Conservation (phyloP, 92 coral and sea anemone genomes). For the Siderastrea siderea region DNA sequence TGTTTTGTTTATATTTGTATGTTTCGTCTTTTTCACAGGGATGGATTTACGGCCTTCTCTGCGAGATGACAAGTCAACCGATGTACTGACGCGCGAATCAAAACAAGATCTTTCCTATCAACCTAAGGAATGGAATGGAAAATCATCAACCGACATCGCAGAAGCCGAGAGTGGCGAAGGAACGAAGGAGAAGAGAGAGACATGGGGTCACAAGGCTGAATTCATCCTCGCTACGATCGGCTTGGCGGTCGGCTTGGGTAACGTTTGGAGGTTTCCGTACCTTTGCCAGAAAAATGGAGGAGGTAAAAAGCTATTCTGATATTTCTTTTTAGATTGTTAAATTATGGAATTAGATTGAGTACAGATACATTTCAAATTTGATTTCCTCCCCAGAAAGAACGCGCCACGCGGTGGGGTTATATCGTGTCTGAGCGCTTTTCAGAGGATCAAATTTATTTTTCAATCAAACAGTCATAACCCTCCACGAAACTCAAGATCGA, state of each 20-base stretch:
- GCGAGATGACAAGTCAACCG: conserved; percentile 89
- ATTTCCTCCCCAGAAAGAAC: not conserved
- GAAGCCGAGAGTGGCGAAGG: conserved; percentile 47
- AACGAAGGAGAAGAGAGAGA: conserved; percentile 74
- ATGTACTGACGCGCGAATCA: conserved; percentile 72
- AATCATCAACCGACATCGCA: conserved; percentile 20
- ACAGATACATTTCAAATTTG: not conserved
- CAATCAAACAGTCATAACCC: not conserved
- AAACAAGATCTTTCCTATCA: conserved; percentile 55
- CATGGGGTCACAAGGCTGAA: conserved; percentile 93
- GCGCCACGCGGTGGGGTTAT: not conserved
- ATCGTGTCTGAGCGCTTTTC: conserved; percentile 24
- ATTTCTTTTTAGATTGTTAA: not conserved
- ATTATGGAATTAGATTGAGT: not conserved
- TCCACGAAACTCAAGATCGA: not conserved
- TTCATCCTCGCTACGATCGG: conserved; percentile 89
- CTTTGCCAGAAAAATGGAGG: conserved; percentile 93
- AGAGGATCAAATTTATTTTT: not conserved
- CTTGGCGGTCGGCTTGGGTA: conserved; percentile 92
- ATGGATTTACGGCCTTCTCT: conserved; percentile 28
- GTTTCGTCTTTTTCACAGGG: conserved; percentile 5
- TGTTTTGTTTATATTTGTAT: not conserved
- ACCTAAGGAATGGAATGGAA: conserved; percentile 65
- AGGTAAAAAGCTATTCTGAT: conserved; percentile 49
- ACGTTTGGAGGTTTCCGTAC: conserved; percentile 94